Evolutionary conservation across 64 coral and sea anemone species (phyloP).

Genomic region (Trachythela sp.): DNA sequence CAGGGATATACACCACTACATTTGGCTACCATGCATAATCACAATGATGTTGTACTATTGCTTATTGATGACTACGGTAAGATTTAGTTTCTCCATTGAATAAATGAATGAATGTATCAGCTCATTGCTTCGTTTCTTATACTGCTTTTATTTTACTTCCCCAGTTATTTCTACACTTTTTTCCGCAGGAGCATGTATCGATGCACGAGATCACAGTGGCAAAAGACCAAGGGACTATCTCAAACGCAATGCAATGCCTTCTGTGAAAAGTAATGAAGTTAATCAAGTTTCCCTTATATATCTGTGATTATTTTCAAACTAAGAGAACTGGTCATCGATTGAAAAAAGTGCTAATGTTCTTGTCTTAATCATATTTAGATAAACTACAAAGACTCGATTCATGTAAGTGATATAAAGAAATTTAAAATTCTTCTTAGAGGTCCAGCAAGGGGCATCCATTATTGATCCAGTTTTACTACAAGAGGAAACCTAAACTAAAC

Average conservation of each 20-base stretch:
- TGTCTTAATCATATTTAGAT: neutral
- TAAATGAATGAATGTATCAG: neutral
- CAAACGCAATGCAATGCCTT: conserved; percentile 51
- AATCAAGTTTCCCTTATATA: too few species aligned
- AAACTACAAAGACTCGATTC: conserved; percentile 4
- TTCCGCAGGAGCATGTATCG: conserved; percentile 58
- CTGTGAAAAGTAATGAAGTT: conserved; percentile 63
- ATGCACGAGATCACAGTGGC: conserved; percentile 75
- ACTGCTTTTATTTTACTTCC: too few species aligned
- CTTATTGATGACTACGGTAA: conserved; percentile 71
- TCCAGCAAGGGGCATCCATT: too few species aligned
- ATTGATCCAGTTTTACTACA: too few species aligned
- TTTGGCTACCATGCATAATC: conserved; percentile 62
- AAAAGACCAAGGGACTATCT: conserved; percentile 77
- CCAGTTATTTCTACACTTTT: neutral
- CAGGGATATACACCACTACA: conserved; percentile 91
- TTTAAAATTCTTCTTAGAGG: too few species aligned
- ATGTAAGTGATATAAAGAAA: neutral
- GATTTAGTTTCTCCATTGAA: neutral
- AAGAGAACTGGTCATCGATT: neutral
- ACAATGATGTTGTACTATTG: conserved; percentile 52
- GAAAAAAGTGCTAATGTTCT: neutral
- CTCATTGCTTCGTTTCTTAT: neutral
- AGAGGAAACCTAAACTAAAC: too few species aligned
- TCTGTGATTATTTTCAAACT: neutral